These are phyloP conservation scores for Catocala fraxini DNA, from an alignment of 2,888 invertebrate genomes.

Conservation along the genomic window DNA sequence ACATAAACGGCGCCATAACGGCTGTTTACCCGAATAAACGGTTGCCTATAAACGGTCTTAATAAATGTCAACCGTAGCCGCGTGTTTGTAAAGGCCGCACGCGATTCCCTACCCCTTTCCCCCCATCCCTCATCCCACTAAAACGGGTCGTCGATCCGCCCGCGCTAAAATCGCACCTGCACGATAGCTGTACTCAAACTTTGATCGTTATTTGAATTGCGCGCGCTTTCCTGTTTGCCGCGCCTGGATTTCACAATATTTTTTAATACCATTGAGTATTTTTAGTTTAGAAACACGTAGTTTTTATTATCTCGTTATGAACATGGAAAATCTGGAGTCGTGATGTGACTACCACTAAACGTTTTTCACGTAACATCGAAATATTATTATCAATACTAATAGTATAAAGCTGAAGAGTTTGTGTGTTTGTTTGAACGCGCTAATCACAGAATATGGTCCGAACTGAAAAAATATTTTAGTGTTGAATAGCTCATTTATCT, in stretches of 20 bases:
- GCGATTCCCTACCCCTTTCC: constrained; percentile 18
- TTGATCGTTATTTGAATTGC: constrained; percentile 18
- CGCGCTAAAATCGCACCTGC: constrained; percentile 27
- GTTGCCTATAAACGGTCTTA: constrained; percentile 10
- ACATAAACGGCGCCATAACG: background rate
- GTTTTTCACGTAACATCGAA: too few relatives aligned
- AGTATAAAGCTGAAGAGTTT: too few relatives aligned
- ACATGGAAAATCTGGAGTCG: too few relatives aligned
- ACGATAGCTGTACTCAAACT: constrained; percentile 19
- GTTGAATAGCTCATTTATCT: too few relatives aligned
- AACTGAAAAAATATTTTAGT: too few relatives aligned
- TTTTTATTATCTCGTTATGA: too few relatives aligned
- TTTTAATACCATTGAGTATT: background rate
- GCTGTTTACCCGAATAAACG: constrained; percentile 2
- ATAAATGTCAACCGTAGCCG: constrained; percentile 16
- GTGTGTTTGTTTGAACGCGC: too few relatives aligned
- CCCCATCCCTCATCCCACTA: constrained; percentile 7
- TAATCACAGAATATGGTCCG: too few relatives aligned
- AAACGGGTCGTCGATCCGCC: constrained; percentile 4
- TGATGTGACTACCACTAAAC: too few relatives aligned
- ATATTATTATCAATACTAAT: too few relatives aligned
- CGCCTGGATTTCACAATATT: background rate
- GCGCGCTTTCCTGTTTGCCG: constrained; percentile 22
- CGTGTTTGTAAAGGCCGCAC: constrained; percentile 30
- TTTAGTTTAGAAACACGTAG: too few relatives aligned